Base-by-base conservation (phyloP, 2,113 vertebrate species). In the Forbesichthys papilliferus region DNA sequence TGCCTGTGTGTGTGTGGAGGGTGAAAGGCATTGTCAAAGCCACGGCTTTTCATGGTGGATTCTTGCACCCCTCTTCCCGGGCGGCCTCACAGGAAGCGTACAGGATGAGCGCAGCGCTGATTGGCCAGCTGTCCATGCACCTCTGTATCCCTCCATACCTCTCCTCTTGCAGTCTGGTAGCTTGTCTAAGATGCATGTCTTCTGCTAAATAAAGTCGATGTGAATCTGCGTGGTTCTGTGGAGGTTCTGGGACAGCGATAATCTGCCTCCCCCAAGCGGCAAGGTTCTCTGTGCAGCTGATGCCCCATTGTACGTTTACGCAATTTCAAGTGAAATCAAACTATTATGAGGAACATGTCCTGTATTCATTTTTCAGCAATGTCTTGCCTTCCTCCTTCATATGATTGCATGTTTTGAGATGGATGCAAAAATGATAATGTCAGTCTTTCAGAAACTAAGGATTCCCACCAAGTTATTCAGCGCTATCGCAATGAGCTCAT, bases 11-110 rank as follows among this genome's bases (percentile, higher is more conserved):
- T 66, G 52, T 63, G 42, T 49, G 9, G 71, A 68, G 9, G 78
- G 82, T 71, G 86, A 77, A 76, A 75, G 86, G 76, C 79, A 68
- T 90, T 90, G 84, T 91, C 82, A 87, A 86, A 90, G 87, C 84
- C 73, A 80, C 14, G 81, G 75, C 66, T 55, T 47, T 68, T 78
- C 72, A 82, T 87, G 91, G 86, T 88, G 75, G 69, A 69, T 79
- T 65, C 71, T 65, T 69, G 81, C 71, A 72, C 36, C 48, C 66
- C 78, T 65, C 58, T 49, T 71, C 77, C 65, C 68, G 27, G 47
- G 58, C 70, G 63, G 78, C 81, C 82, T 82, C 77, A 16, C 13
- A 52, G 36, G 59, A 51, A 48, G 59, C 55, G 63, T 36, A 16
- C 59, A 46, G 69, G 46, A 59, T 54, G 13, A 63, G 27, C 63